phyloP scores from a whole-genome alignment of 30 jellyfish, hydroid and myxozoan species.

The Turritopsis dohrnii region DNA sequence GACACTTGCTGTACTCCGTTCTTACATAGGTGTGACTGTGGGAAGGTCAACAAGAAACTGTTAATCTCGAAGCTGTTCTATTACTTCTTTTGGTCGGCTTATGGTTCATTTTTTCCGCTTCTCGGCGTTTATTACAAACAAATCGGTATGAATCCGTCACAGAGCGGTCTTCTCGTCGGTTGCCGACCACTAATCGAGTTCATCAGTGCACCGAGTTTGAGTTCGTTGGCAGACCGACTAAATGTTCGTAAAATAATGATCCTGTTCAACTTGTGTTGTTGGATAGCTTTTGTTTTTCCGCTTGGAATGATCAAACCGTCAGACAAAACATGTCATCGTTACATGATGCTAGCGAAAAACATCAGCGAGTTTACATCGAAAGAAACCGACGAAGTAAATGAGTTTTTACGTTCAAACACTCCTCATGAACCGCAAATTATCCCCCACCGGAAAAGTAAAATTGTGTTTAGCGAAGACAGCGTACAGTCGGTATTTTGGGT shows the following conservation, averaged over 20 bases:
- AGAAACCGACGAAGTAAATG: conserved; percentile 91
- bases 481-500: conserved; percentile 91
- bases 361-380: conserved; percentile 78
- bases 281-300: conserved; percentile 97
- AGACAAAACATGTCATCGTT: conserved; percentile 96
- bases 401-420: conserved; percentile 67
- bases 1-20: conserved; percentile 25
- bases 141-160: conserved; percentile 98
- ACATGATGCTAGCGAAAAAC: conserved; percentile 71
- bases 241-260: conserved; percentile 79
- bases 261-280: conserved; percentile 63
- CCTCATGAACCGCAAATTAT: conserved; percentile 83
- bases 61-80: conserved; percentile 69
- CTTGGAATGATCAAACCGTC: conserved; percentile 96
- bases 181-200: conserved; percentile 94
- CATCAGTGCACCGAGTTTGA: conserved; percentile 94
- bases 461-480: conserved; percentile 95
- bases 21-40: conserved; percentile 32
- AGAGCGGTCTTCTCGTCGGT: conserved; percentile 95
- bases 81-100: conserved; percentile 96
- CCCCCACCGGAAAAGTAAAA: conserved; percentile 89
- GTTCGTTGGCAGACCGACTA: conserved; percentile 97
- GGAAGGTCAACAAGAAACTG: conserved; percentile 57
- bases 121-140: conserved; percentile 98
- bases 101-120: conserved; percentile 96